A percentile compares a stretch with the other conserved stretches of the same genome.
Conservation (phyloP, 2,797 vertebrate species). For the Platyrinchus mystaceus region DNA sequence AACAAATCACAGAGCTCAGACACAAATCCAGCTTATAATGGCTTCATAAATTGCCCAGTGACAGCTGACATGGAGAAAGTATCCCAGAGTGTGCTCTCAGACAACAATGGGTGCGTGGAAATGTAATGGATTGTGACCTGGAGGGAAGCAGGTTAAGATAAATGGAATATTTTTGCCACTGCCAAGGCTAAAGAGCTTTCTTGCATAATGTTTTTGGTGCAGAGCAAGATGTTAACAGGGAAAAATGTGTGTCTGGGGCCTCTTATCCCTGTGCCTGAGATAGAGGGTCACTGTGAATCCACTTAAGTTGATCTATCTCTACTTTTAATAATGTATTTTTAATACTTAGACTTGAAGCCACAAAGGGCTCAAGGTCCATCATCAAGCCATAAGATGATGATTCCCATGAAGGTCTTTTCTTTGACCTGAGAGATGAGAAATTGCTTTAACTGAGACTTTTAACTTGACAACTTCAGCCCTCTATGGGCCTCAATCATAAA, state of each 20-base stretch:
- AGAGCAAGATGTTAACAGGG: background rate
- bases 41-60: background rate
- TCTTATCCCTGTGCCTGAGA: background rate
- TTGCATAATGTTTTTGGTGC: background rate
- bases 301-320: background rate
- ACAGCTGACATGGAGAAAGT: background rate
- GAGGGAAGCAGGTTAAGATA: background rate
- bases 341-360: background rate
- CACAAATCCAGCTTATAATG: background rate
- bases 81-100: background rate
- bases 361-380: background rate
- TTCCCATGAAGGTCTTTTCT: background rate
- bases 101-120: background rate
- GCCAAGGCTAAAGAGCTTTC: background rate
- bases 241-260: background rate
- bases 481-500: fast-evolving
- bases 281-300: background rate
- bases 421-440: background rate
- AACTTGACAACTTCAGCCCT: background rate
- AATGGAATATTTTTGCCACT: slow-evolving; percentile 33
- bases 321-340: background rate
- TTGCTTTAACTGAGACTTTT: background rate
- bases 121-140: background rate
- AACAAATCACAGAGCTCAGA: background rate
- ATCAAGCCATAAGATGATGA: background rate